Conservation (phyloP, 2,888 invertebrate genomes). For the Drosophila sordidula region DNA sequence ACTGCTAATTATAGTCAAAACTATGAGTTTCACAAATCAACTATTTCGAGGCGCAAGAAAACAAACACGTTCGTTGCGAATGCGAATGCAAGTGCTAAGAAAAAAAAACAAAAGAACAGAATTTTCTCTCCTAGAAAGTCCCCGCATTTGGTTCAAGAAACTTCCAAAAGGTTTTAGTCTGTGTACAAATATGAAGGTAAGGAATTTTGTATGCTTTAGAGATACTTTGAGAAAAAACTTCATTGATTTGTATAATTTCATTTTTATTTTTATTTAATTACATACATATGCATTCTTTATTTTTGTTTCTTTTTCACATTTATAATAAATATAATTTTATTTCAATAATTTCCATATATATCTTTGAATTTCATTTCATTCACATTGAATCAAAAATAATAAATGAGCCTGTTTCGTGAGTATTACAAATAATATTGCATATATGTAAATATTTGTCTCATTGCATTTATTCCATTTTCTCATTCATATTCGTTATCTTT, state of each 20-base stretch:
- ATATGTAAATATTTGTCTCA: slow-evolving; percentile 23
- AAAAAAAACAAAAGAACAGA: no score
- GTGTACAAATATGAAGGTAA: no score
- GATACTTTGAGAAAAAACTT: not conserved
- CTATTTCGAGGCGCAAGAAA: no score
- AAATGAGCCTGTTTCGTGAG: slow-evolving; percentile 43
- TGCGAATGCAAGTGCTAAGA: no score
- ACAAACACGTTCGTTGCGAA: no score
- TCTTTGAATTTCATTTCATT: slow-evolving; percentile 21
- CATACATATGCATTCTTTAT: slow-evolving; percentile 44
- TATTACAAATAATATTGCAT: slow-evolving; percentile 67
- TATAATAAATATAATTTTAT: slow-evolving; percentile 53
- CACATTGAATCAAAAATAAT: slow-evolving; percentile 14
- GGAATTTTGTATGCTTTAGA: no score
- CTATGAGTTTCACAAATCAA: no score
- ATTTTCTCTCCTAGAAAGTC: no score
- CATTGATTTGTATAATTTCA: slow-evolving; percentile 6
- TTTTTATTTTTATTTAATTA: slow-evolving; percentile 45
- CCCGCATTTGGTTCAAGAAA: not conserved
- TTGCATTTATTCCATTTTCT: not conserved
- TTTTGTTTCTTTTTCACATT: slow-evolving; percentile 39
- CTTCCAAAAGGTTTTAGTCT: no score
- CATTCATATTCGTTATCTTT: not conserved
- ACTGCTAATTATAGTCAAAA: no score
- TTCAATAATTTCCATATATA: slow-evolving; percentile 34